A percentile compares a stretch with the other conserved stretches of the same genome.
phyloP scores from a whole-genome alignment of 2,888 invertebrate genomes.

The Ormyrus pomaceus region DNA sequence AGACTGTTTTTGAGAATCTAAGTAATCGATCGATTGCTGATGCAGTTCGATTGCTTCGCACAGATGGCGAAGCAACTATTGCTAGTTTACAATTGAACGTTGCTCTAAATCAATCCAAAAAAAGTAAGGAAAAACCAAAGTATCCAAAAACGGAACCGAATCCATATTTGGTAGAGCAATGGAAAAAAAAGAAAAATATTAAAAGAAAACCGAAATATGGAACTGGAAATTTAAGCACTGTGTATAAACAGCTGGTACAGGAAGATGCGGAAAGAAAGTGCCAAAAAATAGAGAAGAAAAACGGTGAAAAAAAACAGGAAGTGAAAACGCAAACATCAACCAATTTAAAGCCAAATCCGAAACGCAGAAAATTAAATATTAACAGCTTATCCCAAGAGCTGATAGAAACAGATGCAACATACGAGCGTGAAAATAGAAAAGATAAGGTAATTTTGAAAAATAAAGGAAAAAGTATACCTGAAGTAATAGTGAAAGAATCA shows the following conservation, averaged over 20 bases:
- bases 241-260: too few relatives aligned
- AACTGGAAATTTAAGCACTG: neutral
- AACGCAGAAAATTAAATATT: too few relatives aligned
- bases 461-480: too few relatives aligned
- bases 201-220: conserved; percentile 4
- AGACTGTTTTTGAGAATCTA: neutral
- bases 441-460: too few relatives aligned
- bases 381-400: too few relatives aligned
- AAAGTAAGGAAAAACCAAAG: neutral
- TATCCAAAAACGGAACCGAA: conserved; percentile 37
- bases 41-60: neutral
- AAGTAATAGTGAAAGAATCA: too few relatives aligned
- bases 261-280: neutral
- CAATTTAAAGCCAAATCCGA: too few relatives aligned
- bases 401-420: too few relatives aligned
- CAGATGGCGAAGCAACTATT: neutral
- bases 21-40: conserved; percentile 8
- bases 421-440: too few relatives aligned
- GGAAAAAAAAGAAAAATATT: conserved; percentile 19
- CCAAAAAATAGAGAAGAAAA: neutral
- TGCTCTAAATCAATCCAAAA: conserved; percentile 27
- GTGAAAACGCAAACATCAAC: neutral
- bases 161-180: conserved; percentile 29
- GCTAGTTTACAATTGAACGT: neutral
- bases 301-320: neutral